phyloP scores from a whole-genome alignment of 2,888 invertebrate genomes.

The Odontomyia ornata region DNA sequence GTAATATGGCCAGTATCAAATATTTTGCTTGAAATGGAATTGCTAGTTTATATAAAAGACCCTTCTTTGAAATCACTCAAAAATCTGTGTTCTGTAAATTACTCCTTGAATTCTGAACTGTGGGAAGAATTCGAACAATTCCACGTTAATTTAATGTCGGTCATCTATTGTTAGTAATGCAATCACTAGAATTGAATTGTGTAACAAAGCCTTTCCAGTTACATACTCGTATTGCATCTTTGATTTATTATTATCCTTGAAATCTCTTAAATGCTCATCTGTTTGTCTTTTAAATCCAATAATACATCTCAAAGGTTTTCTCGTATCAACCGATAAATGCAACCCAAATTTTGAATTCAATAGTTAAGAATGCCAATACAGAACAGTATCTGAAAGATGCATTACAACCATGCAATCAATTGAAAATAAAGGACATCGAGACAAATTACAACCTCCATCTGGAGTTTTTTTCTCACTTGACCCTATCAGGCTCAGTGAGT shows the following conservation, averaged over 20 bases:
- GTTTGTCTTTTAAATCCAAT: slow-evolving; percentile 1
- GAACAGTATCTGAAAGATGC: neutral
- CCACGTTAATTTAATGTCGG: neutral
- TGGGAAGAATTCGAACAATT: no score
- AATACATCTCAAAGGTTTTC: neutral
- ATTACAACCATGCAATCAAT: neutral
- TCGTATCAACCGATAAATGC: neutral
- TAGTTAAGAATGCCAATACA: no score
- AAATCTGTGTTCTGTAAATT: no score
- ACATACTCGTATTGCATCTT: neutral
- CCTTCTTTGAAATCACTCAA: no score
- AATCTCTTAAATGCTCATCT: neutral
- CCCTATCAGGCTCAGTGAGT: neutral
- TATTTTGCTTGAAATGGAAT: no score
- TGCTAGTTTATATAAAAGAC: no score
- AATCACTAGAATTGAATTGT: neutral
- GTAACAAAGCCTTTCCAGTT: neutral
- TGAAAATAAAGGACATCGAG: neutral
- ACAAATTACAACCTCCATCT: no score
- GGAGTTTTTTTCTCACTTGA: no score
- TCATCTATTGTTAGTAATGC: neutral
- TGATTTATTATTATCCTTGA: neutral
- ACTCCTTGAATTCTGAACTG: no score
- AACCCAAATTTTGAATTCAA: neutral
- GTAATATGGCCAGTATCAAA: no score